These are phyloP conservation scores for Isichthys henryi DNA, from an alignment of 2,113 vertebrate genomes.

Conservation along the genomic window DNA sequence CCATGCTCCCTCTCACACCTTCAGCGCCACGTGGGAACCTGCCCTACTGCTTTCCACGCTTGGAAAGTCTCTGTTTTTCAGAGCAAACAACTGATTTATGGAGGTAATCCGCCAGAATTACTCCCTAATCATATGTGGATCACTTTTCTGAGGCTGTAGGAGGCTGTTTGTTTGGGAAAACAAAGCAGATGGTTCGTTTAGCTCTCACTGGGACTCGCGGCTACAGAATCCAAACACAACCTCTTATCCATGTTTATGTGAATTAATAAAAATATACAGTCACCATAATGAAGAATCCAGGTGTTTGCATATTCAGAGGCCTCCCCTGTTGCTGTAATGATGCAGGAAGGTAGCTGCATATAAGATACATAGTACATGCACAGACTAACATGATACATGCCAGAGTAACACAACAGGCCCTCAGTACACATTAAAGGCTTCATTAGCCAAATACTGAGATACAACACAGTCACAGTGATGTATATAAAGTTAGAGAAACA, in stretches of 20 bases:
- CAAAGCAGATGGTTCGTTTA: slow-evolving; percentile 1
- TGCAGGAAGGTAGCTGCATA: neutral
- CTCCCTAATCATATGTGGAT: neutral
- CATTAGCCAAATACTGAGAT: neutral
- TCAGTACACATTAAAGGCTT: neutral
- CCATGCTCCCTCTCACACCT: neutral
- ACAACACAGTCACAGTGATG: neutral
- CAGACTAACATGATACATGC: neutral
- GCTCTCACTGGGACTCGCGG: neutral
- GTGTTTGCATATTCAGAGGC: neutral
- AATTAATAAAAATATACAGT: slow-evolving; percentile 11
- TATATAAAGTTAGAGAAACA: neutral
- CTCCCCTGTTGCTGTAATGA: neutral
- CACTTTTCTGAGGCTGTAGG: neutral
- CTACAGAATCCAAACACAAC: neutral
- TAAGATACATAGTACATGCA: neutral
- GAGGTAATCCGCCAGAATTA: neutral
- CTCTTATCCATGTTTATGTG: neutral
- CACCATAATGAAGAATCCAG: neutral
- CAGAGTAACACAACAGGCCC: neutral
- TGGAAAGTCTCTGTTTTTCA: neutral
- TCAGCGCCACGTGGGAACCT: neutral
- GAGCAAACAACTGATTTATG: neutral
- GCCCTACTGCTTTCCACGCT: neutral
- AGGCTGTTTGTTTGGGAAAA: neutral